phyloP scores from a whole-genome alignment of 2,888 invertebrate genomes.

The Anodontia alba region DNA sequence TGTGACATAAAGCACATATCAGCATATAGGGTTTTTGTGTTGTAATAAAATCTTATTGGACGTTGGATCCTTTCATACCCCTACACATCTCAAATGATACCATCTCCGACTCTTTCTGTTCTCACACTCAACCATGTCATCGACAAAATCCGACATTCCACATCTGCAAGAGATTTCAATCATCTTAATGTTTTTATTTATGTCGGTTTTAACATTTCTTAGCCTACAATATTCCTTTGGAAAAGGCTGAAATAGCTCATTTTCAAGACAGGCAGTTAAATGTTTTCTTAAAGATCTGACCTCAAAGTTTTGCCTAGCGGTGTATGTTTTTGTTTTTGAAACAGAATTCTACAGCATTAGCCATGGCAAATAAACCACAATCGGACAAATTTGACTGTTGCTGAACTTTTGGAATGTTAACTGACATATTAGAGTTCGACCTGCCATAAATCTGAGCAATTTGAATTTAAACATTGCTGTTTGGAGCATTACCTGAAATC shows the following conservation, averaged over 20 bases:
- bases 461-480: too few relatives aligned
- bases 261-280: neutral
- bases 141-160: slow-evolving; percentile 6
- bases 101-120: slow-evolving; percentile 10
- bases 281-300: neutral
- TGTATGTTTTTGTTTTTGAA: neutral
- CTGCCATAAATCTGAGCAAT: too few relatives aligned
- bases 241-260: neutral
- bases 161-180: neutral
- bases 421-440: too few relatives aligned
- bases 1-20: too few relatives aligned
- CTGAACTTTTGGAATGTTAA: too few relatives aligned
- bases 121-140: slow-evolving; percentile 7
- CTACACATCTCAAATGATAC: slow-evolving; percentile 14
- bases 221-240: neutral
- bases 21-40: too few relatives aligned
- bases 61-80: neutral
- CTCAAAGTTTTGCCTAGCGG: slow-evolving; percentile 4
- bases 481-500: too few relatives aligned
- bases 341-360: slow-evolving; percentile 8
- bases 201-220: neutral
- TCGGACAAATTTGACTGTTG: neutral
- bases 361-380: neutral
- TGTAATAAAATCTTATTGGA: too few relatives aligned
- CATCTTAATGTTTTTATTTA: neutral